Evolutionary conservation across 2,113 vertebrate species (phyloP).

Genomic region (Merops nubicus): DNA sequence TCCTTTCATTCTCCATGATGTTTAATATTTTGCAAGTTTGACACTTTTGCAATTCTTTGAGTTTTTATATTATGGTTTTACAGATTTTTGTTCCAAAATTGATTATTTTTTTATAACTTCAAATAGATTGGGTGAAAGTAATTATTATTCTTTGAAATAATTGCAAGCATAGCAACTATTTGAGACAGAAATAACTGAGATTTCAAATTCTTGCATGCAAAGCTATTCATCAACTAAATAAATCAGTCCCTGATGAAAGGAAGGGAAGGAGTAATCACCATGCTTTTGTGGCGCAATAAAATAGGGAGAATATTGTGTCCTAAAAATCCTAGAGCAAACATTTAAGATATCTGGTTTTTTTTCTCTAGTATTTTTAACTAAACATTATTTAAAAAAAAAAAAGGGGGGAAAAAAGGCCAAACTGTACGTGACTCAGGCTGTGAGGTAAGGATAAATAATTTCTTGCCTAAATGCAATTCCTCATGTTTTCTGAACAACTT

Average conservation of each 20-base stretch:
- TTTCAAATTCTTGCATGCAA: slow-evolving; percentile 23
- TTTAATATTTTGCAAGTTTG: slow-evolving; percentile 19
- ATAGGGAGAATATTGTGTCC: background rate
- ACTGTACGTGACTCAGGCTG: background rate
- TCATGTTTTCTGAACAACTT: background rate
- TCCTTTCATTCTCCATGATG: background rate
- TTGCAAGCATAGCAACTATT: slow-evolving; percentile 16
- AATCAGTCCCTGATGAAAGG: slow-evolving; percentile 8
- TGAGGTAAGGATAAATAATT: background rate
- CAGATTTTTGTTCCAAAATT: background rate
- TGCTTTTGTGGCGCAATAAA: background rate
- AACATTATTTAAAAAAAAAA: background rate
- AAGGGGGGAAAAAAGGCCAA: background rate
- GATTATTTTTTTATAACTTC: background rate
- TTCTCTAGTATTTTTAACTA: background rate
- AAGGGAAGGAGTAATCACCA: background rate
- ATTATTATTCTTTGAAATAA: slow-evolving; percentile 44
- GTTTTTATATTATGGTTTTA: slow-evolving; percentile 1
- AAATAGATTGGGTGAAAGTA: slow-evolving; percentile 20
- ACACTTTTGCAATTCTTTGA: background rate
- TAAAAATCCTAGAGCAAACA: background rate
- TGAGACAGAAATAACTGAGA: slow-evolving; percentile 5
- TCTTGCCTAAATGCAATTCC: background rate
- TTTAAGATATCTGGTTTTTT: background rate
- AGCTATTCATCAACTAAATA: slow-evolving; percentile 13